Evolutionary conservation across 2,797 vertebrate genomes (phyloP), one percentile per base, ranked within the genome.

Genomic region (Danio albolineatus): DNA sequence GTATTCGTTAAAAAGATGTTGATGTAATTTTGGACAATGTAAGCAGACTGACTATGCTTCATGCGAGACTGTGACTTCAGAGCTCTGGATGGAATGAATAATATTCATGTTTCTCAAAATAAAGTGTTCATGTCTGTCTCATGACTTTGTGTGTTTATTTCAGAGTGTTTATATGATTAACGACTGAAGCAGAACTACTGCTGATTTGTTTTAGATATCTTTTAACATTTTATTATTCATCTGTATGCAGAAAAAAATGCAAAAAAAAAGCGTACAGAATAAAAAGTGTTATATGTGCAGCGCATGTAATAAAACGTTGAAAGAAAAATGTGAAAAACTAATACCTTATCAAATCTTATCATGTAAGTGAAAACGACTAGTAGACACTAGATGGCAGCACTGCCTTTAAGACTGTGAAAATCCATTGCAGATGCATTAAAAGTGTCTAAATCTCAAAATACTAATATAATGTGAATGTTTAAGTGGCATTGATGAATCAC

Each of bases 371-470:
- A 65, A 54, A 44, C 8, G 6, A 9, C 9, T 67, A 14, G 10
- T 13, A 17, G n/a, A 39, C 85, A 80, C 60, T 16, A 48, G 82
- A 81, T 57, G 85, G 82, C 80, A 86, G 80, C 80, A 78, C 77
- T 36, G 48, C 16, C 67, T 49, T 83, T 72, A 2, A 36, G 10
- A 43, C 7, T 3, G n/a, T 3, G n/a, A n/a, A 21, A 19, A 41
- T 41, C 46, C 17, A n/a, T 28, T 43, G n/a, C 8, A 12, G 36
- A 14, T 73, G 6, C 39, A 12, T 28, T 62, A 16, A 36, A 2
- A 14, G 19, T 46, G 39, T 57, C 19, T 7, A 38, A 4, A 28
- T 28, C 28, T 28, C 28, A 28, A 28, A 28, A 28, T 28, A 28
- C 28, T 28, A 28, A 28, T 28, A 3, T 28, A 28, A 28, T 3